Base-by-base conservation (phyloP, 92 coral and sea anemone genomes). In the Palythoa grandis region DNA sequence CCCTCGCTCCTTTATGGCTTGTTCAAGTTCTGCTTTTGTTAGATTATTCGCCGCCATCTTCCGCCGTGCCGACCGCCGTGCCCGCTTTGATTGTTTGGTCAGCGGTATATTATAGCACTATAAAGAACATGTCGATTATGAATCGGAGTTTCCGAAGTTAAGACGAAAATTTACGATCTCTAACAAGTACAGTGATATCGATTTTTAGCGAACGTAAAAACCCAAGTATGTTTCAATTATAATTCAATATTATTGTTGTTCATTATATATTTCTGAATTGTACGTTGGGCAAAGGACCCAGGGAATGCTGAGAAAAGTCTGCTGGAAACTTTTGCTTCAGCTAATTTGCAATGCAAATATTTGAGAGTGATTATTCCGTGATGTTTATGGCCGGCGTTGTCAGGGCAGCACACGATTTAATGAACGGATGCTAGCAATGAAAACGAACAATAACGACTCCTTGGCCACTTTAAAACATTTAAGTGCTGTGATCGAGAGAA, bases 1-100 rank as follows among this genome's bases (percentile, higher is more conserved):
- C 82, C 98, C 98, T 77, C 91, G 95, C 29, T 57, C 89, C 60
- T 86, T 93, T 16, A 96, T 89, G 22, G 90, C 98, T 88, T 94
- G 90, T 87, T 96, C 96, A 2, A 96, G 76, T 91, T 92, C 92
- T 72, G 88, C 88, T 68, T 95, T 92, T 53, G 89, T 85, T 77
- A 48, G 85, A 20, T 69, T 58, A 22, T 87, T 84, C 56, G 90
- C 90, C 91, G 98, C 98, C 98, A 96, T 96, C 22, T 89, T 92
- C 87, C 70, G 70, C 73, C 38, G 35, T 29, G 35, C 38, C n/a
- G n/a, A 15, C 57, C n/a, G 6, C 29, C 3, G 40, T 16, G 25
- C 11, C 11, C 40, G 37, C 74, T 37, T 29, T 69, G 35, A 24
- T 69, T 69, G 3, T 43, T 8, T 5, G 89, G 65, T 67, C 85